A percentile compares a stretch with the other conserved stretches of the same genome.
phyloP scores from a whole-genome alignment of 2,888 invertebrate genomes.

The Nineta flava region DNA sequence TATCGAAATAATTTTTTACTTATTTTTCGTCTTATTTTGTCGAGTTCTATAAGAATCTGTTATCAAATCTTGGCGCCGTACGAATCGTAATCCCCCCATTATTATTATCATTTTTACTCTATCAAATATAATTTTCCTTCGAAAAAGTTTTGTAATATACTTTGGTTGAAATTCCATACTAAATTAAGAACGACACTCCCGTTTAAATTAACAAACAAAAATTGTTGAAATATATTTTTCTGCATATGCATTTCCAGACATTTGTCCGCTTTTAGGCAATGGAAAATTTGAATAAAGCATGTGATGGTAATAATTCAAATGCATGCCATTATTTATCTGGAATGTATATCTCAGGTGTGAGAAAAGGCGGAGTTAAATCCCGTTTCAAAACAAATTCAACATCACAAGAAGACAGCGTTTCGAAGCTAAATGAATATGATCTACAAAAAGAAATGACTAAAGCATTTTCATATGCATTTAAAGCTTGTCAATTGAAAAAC shows the following conservation, averaged over 20 bases:
- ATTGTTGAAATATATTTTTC: neutral
- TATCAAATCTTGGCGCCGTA: too few species aligned
- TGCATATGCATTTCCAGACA: neutral
- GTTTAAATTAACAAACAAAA: neutral
- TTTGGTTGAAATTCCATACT: too few species aligned
- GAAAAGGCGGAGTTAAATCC: conserved; percentile 31
- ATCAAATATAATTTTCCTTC: too few species aligned
- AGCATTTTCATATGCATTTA: conserved; percentile 61
- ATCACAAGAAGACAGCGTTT: neutral
- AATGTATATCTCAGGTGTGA: conserved; percentile 60
- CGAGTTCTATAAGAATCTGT: too few species aligned
- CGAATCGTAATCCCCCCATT: too few species aligned
- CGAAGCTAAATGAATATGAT: conserved; percentile 13
- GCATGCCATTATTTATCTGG: conserved; percentile 71
- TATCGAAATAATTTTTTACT: too few species aligned
- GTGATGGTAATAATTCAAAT: conserved; percentile 37
- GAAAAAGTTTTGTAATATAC: too few species aligned
- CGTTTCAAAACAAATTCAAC: neutral
- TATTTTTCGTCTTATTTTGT: too few species aligned
- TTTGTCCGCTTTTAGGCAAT: conserved; percentile 26
- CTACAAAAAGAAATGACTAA: conserved; percentile 52
- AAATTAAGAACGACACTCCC: neutral
- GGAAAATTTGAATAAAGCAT: conserved; percentile 33
- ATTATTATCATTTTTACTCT: too few species aligned
- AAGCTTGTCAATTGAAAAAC: conserved; percentile 71